Evolutionary conservation across 2,113 vertebrate species (phyloP).

Genomic region (Zapornia atra): DNA sequence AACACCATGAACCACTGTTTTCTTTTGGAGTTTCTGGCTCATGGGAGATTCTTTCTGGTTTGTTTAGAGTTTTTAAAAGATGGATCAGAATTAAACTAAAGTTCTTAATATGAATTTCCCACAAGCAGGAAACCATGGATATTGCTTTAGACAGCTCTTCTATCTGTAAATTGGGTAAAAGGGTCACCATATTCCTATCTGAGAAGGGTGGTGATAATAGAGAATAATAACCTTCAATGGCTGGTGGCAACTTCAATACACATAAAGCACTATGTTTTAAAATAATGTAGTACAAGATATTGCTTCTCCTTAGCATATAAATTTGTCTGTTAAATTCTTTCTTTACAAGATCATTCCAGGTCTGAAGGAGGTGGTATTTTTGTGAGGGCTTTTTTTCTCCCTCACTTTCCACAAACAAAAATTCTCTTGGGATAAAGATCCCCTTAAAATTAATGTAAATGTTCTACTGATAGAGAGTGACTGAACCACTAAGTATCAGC

Average conservation of each 20-base stretch:
- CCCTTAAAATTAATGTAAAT: neutral
- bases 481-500: neutral
- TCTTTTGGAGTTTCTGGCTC: conserved; percentile 16
- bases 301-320: neutral
- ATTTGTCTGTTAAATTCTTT: neutral
- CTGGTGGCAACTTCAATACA: neutral
- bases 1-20: neutral
- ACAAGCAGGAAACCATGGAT: neutral
- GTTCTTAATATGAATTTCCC: neutral
- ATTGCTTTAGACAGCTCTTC: neutral
- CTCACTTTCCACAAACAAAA: neutral
- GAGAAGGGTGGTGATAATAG: neutral
- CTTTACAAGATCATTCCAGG: neutral
- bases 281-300: neutral
- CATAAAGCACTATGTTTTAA: neutral
- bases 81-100: conserved; percentile 14
- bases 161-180: neutral
- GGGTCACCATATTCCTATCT: neutral
- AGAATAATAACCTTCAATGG: neutral
- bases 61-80: neutral
- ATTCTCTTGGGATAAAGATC: neutral
- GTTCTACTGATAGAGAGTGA: neutral
- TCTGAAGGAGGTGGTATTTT: neutral
- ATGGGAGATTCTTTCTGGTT: neutral
- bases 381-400: neutral